Evolutionary conservation across 1,140 invertebrate genomes (phyloP), one percentile per base, ranked within the genome.

Genomic region (Nasonia longicornis): DNA sequence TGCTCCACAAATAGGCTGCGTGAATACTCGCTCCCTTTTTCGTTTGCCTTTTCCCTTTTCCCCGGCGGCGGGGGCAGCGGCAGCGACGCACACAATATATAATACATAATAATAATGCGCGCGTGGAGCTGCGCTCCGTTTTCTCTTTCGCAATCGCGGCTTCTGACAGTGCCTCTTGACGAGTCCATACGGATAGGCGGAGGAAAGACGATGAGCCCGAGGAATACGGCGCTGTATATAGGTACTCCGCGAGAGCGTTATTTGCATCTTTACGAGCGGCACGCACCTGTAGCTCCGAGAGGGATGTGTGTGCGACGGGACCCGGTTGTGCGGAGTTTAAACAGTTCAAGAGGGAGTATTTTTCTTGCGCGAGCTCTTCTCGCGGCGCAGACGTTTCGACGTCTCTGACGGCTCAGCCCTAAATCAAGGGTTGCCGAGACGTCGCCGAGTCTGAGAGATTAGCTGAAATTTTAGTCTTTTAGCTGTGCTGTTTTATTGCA

Each of bases 231-330:
- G 7, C 52, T 58, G 31, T 35, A 42, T 42, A 42, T 42, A 42
- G 58, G 58, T 63, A 67, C 64, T 29, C 64, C 7, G 35, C 26
- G 69, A 71, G 69, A 38, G 11, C 26, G 82, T 81, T 85, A 89
- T 89, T 89, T 89, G 88, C 88, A 89, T 89, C 84, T 89, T 89
- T 89, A 89, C 88, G 88, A 89, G 88, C 83, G 76, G 72, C 84
- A 73, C 74, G 85, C 87, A 89, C 88, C 87, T 88, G 88, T 87
- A 85, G 76, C 72, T 42, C 22, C 38, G 42, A 70, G 66, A 38
- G 69, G 71, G n/a, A 72, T 22, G 20, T 52, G 63, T 67, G 63
- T 67, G 20, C 38, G 35, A 64, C 16, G 52, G 52, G 29, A 70
- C 64, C 45, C 16, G 22, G 11, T 31, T 48, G 14, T 6, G 42